Conservation (phyloP, 1,140 invertebrate genomes). For the Drosophila parabipectinata region DNA sequence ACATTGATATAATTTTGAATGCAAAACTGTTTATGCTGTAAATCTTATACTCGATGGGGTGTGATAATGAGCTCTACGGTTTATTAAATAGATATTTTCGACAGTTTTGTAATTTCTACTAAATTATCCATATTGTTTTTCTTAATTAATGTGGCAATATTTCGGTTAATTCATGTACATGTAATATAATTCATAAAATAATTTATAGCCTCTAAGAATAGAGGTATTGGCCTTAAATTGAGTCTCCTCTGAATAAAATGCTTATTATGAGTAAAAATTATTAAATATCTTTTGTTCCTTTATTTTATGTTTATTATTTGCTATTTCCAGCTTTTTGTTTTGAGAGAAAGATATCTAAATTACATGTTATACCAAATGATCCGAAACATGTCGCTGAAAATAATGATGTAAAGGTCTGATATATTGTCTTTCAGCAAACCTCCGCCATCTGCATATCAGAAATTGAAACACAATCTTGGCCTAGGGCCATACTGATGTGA, state of each 20-base stretch:
- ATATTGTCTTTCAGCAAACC: slow-evolving; percentile 13
- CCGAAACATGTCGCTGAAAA: not conserved
- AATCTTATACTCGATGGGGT: slow-evolving; percentile 35
- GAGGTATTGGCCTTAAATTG: not conserved
- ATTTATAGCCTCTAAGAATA: not conserved
- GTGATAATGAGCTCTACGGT: slow-evolving; percentile 59
- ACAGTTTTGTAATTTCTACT: slow-evolving; percentile 30
- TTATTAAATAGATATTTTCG: slow-evolving; percentile 47
- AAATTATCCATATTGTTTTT: slow-evolving; percentile 21
- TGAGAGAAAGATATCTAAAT: slow-evolving; percentile 2
- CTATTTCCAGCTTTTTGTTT: no score
- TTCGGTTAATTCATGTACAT: not conserved
- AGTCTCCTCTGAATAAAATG: not conserved
- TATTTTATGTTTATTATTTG: not conserved
- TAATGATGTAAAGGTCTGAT: slow-evolving; percentile 14
- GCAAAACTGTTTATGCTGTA: slow-evolving; percentile 9
- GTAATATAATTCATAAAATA: not conserved
- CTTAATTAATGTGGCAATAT: slow-evolving; percentile 8
- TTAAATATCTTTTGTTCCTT: not conserved
- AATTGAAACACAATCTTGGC: slow-evolving; percentile 21
- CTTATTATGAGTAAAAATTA: not conserved
- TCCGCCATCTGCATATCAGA: slow-evolving; percentile 19
- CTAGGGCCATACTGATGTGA: slow-evolving; percentile 28
- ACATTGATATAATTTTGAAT: not conserved
- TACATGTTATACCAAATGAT: not conserved